Base-by-base conservation (phyloP, 2,888 invertebrate genomes). In the Sepiola atlantica region DNA sequence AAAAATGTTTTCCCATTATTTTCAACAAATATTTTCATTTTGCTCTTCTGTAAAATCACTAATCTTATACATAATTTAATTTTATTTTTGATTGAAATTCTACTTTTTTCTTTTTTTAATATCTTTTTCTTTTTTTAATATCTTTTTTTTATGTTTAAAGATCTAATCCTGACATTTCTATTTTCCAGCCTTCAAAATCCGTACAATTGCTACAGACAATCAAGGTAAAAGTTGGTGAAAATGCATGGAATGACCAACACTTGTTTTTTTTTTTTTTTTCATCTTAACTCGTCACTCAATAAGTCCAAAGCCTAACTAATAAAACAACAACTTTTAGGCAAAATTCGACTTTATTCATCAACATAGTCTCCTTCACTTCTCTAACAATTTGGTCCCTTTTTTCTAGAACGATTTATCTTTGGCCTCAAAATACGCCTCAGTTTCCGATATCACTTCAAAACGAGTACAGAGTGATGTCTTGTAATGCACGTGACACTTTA, bases 101-200 rank as follows among this genome's bases (percentile, higher is more conserved):
- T 35, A n/a, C n/a, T n/a, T n/a, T n/a, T n/a, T n/a, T n/a, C 20
- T 28, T 8, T 32, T 35, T 45, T 91, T 35, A 10, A 8, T 28
- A 35, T 91, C 45, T 35, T 35, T 28, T 91, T 20, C 35, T 54
- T 28, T 21, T 91, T 35, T 3, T 21, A 18, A 28, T 91, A 35
- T 21, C 8, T 61, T 61, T 91, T 24, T 20, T 4, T 45, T 91
- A 18, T 91, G 24, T 57, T 77, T 12, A 12, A n/a, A n/a, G n/a
- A n/a, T n/a, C n/a, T 77, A 77, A 10, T 77, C 21, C 14, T 24
- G 28, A 12, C n/a, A 8, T 45, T 45, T 45, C 12, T 45, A 28
- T n/a, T 92, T 92, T 92, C 2, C 54, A 92, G 92, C 92, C 92
- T 92, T 45, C 92, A 45, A 92, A 92, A 92, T 92, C 92, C n/a